Evolutionary conservation across 2,113 vertebrate genomes (phyloP), one percentile per base, ranked within the genome.

Genomic region (Equus quagga): DNA sequence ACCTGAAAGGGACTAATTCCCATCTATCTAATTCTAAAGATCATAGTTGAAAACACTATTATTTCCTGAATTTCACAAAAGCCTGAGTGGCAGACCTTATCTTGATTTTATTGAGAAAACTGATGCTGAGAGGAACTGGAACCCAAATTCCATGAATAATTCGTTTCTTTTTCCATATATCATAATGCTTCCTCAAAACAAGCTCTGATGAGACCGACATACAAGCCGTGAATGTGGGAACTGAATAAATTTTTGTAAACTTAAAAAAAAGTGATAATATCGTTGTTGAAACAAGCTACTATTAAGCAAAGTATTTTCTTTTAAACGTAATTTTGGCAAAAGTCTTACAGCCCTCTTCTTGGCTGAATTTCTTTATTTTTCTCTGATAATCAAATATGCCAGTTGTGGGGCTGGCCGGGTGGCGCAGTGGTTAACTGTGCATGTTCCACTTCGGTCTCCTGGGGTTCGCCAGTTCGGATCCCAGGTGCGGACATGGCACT

Each of bases 171-270:
- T 41, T n/a, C 36, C 89, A 18, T 88, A 58, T 36, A 60, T 91
- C 28, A 41, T 76, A 78, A 46, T 89, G 36, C n/a, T 95, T 86
- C 69, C 75, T 95, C 49, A 79, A 94, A 97, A 89, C 31, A 86
- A 76, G 17, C 51, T 93, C 13, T 72, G 31, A 49, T 88, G 51
- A 89, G 69, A 89, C 15, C 70, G 79, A 96, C 14, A 46, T 62
- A 67, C 19, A 95, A 84, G 56, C 12, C 51, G 67, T 58, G 33
- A 46, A 41, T 26, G 18, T 72, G 56, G 82, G 7, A 91, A 93
- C 28, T 67, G 28, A 83, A 60, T 49, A 56, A 0, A 78, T 64
- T 95, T 95, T 76, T 87, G 19, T 65, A 70, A 87, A 54, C 4
- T 46, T 89, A 33, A 65, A 92, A 69, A 79, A 69, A 69, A 75